Evolutionary conservation across 2,113 vertebrate species (phyloP).

Genomic region (Fulica atra): DNA sequence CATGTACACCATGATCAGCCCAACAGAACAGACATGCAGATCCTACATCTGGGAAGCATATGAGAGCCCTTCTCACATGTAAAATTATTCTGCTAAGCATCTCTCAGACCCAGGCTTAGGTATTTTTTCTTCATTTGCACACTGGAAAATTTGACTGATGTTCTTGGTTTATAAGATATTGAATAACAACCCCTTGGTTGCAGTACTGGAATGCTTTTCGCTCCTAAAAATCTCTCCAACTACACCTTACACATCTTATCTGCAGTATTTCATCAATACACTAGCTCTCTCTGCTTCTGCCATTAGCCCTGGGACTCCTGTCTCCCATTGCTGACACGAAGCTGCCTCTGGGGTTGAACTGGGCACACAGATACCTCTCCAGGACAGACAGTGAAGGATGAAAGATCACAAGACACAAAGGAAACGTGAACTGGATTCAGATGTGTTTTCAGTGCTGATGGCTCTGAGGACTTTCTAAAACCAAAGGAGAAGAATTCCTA

Average conservation of each 20-base stretch:
- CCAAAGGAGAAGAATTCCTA: background rate
- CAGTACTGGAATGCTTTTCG: background rate
- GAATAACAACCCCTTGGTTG: background rate
- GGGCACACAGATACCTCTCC: background rate
- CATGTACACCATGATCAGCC: background rate
- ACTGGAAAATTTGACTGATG: background rate
- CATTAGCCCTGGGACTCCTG: background rate
- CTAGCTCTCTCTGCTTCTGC: background rate
- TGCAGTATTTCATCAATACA: background rate
- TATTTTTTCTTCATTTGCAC: background rate
- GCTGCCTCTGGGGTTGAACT: background rate
- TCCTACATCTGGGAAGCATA: conserved; percentile 52
- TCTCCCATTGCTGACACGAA: background rate
- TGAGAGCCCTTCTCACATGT: background rate
- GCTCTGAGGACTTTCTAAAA: background rate
- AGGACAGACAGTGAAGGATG: background rate
- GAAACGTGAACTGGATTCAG: background rate
- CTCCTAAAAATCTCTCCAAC: background rate
- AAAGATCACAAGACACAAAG: background rate
- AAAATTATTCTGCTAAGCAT: background rate
- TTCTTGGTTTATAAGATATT: background rate
- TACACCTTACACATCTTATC: background rate
- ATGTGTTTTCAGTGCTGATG: background rate
- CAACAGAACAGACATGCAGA: background rate
- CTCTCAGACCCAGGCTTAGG: background rate